phyloP scores from a whole-genome alignment of 2,113 vertebrate genomes.

The Hippocampus abdominalis region DNA sequence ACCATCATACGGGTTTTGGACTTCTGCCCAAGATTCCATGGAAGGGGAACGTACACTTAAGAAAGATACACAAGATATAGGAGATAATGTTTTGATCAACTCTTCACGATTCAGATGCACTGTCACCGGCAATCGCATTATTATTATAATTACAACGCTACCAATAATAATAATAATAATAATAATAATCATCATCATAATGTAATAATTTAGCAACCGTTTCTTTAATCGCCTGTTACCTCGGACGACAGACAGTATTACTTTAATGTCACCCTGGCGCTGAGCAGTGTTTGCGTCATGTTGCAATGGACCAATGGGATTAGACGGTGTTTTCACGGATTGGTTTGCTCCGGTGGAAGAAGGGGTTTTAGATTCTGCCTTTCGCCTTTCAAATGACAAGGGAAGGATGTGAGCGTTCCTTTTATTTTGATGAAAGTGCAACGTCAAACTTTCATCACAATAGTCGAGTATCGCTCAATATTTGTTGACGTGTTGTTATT shows the following conservation, averaged over 20 bases:
- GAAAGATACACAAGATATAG: neutral
- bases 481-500: neutral
- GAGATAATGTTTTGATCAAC: too few species aligned
- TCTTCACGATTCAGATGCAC: too few species aligned
- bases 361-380: neutral
- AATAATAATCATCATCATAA: too few species aligned
- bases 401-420: accelerated
- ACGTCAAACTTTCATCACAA: neutral
- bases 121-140: too few species aligned
- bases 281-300: constrained; percentile 56
- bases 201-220: too few species aligned
- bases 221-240: too few species aligned
- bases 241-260: neutral
- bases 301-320: constrained; percentile 70
- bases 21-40: constrained; percentile 16
- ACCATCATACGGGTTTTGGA: constrained; percentile 26
- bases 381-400: accelerated
- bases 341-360: constrained; percentile 8
- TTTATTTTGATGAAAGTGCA: neutral
- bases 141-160: too few species aligned
- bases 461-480: accelerated
- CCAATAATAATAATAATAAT: too few species aligned
- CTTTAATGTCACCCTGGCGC: constrained; percentile 24
- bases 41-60: neutral
- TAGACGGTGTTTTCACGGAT: constrained; percentile 57